These are phyloP conservation scores for Dreissena rostriformis DNA, from an alignment of 1,140 invertebrate genomes.

Conservation along the genomic window DNA sequence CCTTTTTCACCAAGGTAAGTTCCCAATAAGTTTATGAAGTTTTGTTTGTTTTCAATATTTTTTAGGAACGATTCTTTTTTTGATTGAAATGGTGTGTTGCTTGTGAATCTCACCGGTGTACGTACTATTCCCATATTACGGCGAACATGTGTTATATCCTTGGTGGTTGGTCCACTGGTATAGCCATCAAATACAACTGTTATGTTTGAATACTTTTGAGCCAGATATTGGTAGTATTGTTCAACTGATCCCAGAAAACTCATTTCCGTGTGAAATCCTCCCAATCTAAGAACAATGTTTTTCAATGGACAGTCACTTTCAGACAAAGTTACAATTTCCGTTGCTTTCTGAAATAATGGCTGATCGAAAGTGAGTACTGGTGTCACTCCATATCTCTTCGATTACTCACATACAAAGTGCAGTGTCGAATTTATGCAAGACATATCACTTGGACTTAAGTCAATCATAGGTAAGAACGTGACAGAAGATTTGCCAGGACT, in stretches of 20 bases:
- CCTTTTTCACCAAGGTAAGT: neutral
- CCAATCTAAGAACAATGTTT: conserved; percentile 15
- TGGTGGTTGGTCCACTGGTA: neutral
- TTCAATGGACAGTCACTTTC: neutral
- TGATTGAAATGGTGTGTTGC: neutral
- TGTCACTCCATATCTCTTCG: neutral
- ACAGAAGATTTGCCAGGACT: neutral
- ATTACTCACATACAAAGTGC: conserved; percentile 6
- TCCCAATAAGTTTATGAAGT: conserved; percentile 54
- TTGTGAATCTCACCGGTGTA: neutral
- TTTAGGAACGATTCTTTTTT: conserved; percentile 55
- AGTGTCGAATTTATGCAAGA: neutral
- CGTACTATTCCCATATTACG: neutral
- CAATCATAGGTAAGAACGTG: conserved; percentile 1
- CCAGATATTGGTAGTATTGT: neutral
- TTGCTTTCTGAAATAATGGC: neutral
- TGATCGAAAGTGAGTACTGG: neutral
- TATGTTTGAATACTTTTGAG: neutral
- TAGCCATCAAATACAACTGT: conserved; percentile 54
- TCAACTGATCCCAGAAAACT: neutral
- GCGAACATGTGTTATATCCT: neutral
- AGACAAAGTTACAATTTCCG: neutral
- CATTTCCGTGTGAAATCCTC: neutral
- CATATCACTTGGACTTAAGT: conserved; percentile 3
- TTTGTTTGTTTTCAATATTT: conserved; percentile 59